Evolutionary conservation across 2,888 invertebrate species (phyloP).

Genomic region (Campoplex capitator): DNA sequence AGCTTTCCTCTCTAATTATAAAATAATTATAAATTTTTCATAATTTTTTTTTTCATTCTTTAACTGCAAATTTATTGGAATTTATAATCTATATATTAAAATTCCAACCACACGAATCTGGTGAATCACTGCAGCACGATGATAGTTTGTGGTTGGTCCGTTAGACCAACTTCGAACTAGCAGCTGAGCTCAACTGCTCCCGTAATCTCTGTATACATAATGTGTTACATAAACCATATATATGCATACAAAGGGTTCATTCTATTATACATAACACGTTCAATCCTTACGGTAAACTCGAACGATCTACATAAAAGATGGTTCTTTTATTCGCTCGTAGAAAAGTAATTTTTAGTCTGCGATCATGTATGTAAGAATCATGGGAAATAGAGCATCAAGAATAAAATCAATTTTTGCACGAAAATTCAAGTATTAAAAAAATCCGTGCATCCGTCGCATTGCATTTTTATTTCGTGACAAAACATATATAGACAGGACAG

Average conservation of each 20-base stretch:
- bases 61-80: neutral
- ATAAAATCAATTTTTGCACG: neutral
- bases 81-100: neutral
- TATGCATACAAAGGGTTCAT: neutral
- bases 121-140: conserved; percentile 20
- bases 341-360: neutral
- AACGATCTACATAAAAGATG: neutral
- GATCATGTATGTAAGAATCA: neutral
- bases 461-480: neutral
- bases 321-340: neutral
- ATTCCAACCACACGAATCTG: conserved; percentile 11
- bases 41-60: neutral
- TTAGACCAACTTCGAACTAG: conserved; percentile 26
- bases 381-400: neutral
- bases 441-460: neutral
- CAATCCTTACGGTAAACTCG: neutral
- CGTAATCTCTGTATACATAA: conserved; percentile 35
- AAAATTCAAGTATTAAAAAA: no score
- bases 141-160: conserved; percentile 39
- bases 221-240: conserved; percentile 4
- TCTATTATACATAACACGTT: conserved; percentile 27
- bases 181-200: conserved; percentile 36
- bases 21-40: no score
- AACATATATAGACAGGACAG: neutral
- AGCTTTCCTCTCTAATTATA: no score